A percentile compares a stretch with the other conserved stretches of the same genome.
These are phyloP conservation scores for Phylloscopus trochiloides DNA, from an alignment of 2,113 vertebrate species.

Conservation along the genomic window DNA sequence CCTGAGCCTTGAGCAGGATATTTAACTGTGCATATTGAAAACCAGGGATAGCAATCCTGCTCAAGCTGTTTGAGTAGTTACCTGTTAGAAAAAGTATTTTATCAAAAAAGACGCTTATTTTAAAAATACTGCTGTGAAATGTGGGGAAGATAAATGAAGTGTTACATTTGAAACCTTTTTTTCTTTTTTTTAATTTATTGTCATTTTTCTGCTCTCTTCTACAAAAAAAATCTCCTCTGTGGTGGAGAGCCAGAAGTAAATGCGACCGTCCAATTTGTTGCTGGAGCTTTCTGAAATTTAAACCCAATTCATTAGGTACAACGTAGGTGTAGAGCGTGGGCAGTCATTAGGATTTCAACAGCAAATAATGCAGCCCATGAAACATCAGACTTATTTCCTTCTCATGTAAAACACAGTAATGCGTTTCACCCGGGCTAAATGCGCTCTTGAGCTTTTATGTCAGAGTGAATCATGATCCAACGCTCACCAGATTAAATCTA, in stretches of 20 bases:
- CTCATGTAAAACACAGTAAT: not conserved
- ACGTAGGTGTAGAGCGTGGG: not conserved
- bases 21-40: not conserved
- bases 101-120: not conserved
- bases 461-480: constrained; percentile 50
- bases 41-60: not conserved
- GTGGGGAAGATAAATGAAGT: not conserved
- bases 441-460: constrained; percentile 54
- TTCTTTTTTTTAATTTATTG: not conserved
- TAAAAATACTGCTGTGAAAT: not conserved
- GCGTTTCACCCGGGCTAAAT: not conserved
- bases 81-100: not conserved
- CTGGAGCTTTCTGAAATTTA: not conserved
- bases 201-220: not conserved
- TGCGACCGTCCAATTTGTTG: not conserved
- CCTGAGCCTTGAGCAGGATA: not conserved
- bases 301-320: not conserved
- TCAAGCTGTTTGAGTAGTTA: not conserved
- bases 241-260: not conserved
- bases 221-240: not conserved
- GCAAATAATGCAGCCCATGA: constrained; percentile 36
- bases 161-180: not conserved
- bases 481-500: constrained; percentile 34
- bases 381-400: constrained; percentile 43
- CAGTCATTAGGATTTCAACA: constrained; percentile 46